Evolutionary conservation across 1,140 invertebrate genomes (phyloP), one percentile per base, ranked within the genome.

Genomic region (Neuroterus valhalla): DNA sequence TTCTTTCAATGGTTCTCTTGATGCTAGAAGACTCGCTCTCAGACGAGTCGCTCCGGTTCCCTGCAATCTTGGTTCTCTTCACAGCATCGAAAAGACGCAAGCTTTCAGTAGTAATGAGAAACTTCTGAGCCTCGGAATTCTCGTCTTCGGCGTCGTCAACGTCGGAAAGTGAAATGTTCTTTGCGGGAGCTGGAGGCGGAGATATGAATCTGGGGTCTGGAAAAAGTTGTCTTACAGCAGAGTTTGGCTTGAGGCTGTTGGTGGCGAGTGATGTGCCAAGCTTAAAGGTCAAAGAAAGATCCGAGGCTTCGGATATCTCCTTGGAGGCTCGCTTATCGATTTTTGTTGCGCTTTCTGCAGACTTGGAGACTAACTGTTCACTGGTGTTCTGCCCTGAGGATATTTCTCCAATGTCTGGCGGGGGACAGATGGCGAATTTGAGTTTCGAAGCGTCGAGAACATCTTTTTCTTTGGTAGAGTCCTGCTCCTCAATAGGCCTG

Each of bases 161-260:
- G 23, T 62, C 55, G 23, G 55, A 62, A 15, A 62, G 55, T 31
- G 55, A 62, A 71, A 79, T 74, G 42, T 68, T 80, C 78, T 80
- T 90, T 90, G 74, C 79, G 89, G 71, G 90, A 70, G 86, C 90
- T 83, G 92, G 93, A 0, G 91, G 91, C 0, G 92, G 92, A 19
- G 91, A 90, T 71, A 92, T 91, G 68, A 93, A 92, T 66, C 88
- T 86, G 0, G 91, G 92, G 45, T 92, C 91, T 21, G 93, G 93
- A 81, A 95, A 95, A 1, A 95, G 87, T 81, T 95, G 94, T 26
- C 94, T 90, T 12, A 95, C 93, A 10, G 94, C 94, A 11, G 94
- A 95, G 83, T 95, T 95, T 4, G 94, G 93, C 77, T 92, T 92
- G 10, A 92, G 80, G 75, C 92, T 93, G 76, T 93, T 93, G 52